These are phyloP conservation scores for Caenorhabditis virilis DNA, from an alignment of 2,888 invertebrate species.

Conservation along the genomic window DNA sequence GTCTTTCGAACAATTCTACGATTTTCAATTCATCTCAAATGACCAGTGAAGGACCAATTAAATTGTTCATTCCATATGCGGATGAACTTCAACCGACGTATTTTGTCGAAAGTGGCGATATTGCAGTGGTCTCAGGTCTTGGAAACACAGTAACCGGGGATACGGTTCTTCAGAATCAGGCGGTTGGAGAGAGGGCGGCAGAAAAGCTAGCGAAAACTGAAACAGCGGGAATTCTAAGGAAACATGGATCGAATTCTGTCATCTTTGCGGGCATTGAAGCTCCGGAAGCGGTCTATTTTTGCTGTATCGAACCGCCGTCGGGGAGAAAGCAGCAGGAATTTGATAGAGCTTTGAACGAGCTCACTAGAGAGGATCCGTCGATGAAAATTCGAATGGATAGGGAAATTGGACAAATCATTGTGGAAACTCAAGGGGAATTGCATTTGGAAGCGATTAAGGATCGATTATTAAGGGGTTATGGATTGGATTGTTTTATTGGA, in stretches of 20 bases:
- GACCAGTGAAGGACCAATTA: constrained; percentile 45
- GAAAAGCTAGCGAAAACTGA: too few relatives aligned
- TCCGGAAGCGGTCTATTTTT: constrained; percentile 94
- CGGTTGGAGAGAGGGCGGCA: constrained; percentile 8
- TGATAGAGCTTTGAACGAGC: constrained; percentile 57
- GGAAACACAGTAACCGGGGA: constrained; percentile 78
- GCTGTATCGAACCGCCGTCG: constrained; percentile 90
- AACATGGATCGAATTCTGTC: constrained; percentile 1
- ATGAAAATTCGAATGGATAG: constrained; percentile 71
- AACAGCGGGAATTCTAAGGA: background rate
- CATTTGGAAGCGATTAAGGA: constrained; percentile 82
- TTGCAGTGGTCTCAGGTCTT: constrained; percentile 85
- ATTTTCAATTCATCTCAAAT: constrained; percentile 47
- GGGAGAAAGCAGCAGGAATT: constrained; percentile 44
- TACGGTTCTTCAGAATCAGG: constrained; percentile 66
- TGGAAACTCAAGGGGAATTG: constrained; percentile 79
- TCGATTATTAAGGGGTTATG: constrained; percentile 79
- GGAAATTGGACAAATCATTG: constrained; percentile 70
- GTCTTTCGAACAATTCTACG: constrained; percentile 37
- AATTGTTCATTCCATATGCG: constrained; percentile 79
- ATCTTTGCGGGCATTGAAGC: constrained; percentile 75
- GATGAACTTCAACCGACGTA: constrained; percentile 78
- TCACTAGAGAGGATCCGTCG: constrained; percentile 61
- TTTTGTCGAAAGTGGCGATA: constrained; percentile 76
- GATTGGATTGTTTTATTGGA: constrained; percentile 87